phyloP scores from a whole-genome alignment of 23 tunicate genomes.

The Oikopleura dioica region DNA sequence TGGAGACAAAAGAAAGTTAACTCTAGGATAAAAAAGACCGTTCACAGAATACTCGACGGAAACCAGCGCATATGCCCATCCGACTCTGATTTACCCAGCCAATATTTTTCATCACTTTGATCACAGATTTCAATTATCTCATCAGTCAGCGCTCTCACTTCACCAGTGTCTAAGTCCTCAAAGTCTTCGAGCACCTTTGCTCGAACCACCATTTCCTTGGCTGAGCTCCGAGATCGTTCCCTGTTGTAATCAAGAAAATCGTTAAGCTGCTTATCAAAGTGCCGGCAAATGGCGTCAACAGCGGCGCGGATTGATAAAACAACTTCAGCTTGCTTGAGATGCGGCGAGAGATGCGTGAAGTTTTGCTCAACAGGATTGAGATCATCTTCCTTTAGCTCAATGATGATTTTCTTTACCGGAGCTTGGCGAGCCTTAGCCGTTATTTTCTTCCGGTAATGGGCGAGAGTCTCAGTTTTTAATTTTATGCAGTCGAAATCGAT shows the following conservation, averaged over 20 bases:
- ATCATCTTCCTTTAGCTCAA: not conserved
- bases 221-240: too few relatives aligned
- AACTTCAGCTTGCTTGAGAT: not conserved
- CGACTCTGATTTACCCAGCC: too few relatives aligned
- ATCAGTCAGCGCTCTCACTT: too few relatives aligned
- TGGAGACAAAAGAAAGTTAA: too few relatives aligned
- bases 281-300: not conserved
- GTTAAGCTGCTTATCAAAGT: not conserved
- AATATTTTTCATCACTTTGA: not conserved
- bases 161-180: too few relatives aligned
- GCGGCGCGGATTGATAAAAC: not conserved
- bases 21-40: too few relatives aligned
- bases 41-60: too few relatives aligned
- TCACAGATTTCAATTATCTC: not conserved
- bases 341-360: not conserved
- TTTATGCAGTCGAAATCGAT: not conserved
- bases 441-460: not conserved
- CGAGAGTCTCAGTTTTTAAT: not conserved
- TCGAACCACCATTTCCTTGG: too few relatives aligned
- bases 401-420: too few relatives aligned
- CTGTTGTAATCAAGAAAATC: not conserved
- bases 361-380: not conserved
- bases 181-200: too few relatives aligned
- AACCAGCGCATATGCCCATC: too few relatives aligned
- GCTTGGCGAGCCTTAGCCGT: too few relatives aligned